A percentile compares a stretch with the other conserved stretches of the same genome.
Evolutionary conservation across 2,888 invertebrate species (phyloP).

Genomic region (Idaea biselata): DNA sequence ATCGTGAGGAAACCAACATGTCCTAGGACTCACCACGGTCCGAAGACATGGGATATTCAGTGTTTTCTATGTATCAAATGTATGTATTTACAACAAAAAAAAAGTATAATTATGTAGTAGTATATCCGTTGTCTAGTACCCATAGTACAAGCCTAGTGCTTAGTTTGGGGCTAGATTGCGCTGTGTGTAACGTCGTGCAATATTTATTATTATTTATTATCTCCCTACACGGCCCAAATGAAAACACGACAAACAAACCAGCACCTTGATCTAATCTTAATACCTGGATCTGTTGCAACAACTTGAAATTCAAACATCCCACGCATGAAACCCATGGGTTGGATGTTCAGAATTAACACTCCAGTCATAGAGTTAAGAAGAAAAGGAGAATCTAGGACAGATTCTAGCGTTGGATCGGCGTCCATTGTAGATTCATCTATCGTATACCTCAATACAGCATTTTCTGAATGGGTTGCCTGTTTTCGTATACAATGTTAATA

Average conservation of each 20-base stretch:
- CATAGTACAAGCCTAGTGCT: too few species aligned
- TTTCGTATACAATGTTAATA: not conserved
- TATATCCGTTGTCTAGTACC: too few species aligned
- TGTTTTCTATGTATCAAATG: too few species aligned
- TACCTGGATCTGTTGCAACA: conserved; percentile 76
- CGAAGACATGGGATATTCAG: too few species aligned
- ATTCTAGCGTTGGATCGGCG: conserved; percentile 63
- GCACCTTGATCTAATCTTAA: conserved; percentile 5
- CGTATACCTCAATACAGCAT: conserved; percentile 60
- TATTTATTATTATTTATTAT: too few species aligned
- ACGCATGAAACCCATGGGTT: conserved; percentile 75
- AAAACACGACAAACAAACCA: not conserved
- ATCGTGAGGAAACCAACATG: too few species aligned
- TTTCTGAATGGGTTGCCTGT: conserved; percentile 81
- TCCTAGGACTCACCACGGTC: too few species aligned
- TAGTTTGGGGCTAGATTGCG: too few species aligned
- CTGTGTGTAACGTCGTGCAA: too few species aligned
- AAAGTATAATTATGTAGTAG: too few species aligned
- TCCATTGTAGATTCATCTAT: conserved; percentile 58
- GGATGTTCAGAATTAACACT: conserved; percentile 70
- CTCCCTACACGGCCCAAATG: not conserved
- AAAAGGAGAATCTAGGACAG: conserved; percentile 63
- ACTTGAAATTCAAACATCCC: conserved; percentile 82
- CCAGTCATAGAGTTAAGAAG: conserved; percentile 62
- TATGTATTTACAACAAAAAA: too few species aligned